Conservation (phyloP, 2,113 vertebrate species). For the Cyanistes caeruleus region DNA sequence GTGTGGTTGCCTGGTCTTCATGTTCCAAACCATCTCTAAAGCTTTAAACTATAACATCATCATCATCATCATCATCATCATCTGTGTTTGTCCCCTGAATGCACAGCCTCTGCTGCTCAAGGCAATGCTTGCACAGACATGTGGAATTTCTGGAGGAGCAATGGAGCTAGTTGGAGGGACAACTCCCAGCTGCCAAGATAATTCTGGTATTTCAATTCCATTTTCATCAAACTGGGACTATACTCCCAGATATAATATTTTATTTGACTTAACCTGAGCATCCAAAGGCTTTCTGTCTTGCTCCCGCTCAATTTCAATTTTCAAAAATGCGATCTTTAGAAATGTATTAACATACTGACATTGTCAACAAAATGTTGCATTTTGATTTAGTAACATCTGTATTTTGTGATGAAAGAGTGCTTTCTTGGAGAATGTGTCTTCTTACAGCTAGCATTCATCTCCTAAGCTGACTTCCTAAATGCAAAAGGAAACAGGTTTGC, state of each 20-base stretch:
- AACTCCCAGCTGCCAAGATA: not conserved
- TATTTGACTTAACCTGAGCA: not conserved
- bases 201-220: not conserved
- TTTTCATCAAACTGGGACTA: not conserved
- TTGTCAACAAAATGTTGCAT: not conserved
- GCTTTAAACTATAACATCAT: not conserved
- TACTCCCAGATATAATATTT: not conserved
- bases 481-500: not conserved
- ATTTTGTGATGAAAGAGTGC: not conserved
- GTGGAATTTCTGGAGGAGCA: not conserved
- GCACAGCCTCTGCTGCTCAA: not conserved
- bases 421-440: not conserved
- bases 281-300: not conserved
- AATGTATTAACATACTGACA: not conserved
- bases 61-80: not conserved
- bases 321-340: not conserved
- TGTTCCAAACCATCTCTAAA: not conserved
- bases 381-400: not conserved
- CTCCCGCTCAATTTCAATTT: not conserved
- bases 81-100: not conserved
- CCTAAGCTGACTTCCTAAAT: not conserved
- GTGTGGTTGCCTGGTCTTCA: fast-evolving
- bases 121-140: not conserved
- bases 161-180: fast-evolving
- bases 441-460: not conserved